Percentiles rank a stretch among this genome's conserved stretches.
phyloP scores from a whole-genome alignment of 1,140 invertebrate species.

The Limonius californicus region DNA sequence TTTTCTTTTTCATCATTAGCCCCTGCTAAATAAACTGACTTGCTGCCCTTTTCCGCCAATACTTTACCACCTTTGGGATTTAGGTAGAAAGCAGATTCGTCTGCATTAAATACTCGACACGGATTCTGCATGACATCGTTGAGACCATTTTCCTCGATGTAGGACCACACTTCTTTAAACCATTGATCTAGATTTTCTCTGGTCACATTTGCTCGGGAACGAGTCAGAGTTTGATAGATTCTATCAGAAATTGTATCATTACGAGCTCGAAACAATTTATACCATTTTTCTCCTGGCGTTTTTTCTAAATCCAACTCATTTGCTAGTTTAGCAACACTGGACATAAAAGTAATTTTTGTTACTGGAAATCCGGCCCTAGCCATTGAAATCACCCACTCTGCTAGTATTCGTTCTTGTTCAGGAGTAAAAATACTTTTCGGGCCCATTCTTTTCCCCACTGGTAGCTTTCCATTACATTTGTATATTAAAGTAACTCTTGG shows the following conservation, averaged over 20 bases:
- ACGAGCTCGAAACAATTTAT: slow-evolving; percentile 28
- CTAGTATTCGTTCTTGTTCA: neutral
- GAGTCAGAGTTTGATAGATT: slow-evolving; percentile 30
- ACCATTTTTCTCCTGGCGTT: slow-evolving; percentile 32
- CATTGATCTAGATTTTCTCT: slow-evolving; percentile 31
- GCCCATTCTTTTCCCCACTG: neutral
- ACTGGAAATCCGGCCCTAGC: neutral
- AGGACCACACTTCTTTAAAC: too few relatives aligned
- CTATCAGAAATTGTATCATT: slow-evolving; percentile 30
- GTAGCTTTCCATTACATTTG: too few relatives aligned
- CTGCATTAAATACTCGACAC: slow-evolving; percentile 39
- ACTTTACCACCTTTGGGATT: slow-evolving; percentile 34
- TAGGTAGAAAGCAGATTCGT: slow-evolving; percentile 43
- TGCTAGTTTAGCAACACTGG: neutral
- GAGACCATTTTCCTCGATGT: too few relatives aligned
- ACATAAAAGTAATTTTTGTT: neutral
- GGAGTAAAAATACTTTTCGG: neutral
- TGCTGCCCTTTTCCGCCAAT: slow-evolving; percentile 37
- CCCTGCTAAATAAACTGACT: slow-evolving; percentile 41
- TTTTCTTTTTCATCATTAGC: too few relatives aligned
- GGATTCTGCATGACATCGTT: slow-evolving; percentile 20
- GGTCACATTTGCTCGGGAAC: slow-evolving; percentile 22
- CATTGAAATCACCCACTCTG: neutral
- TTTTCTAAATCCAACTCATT: neutral
- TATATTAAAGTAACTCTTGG: too few relatives aligned